Evolutionary conservation across 2,113 vertebrate genomes (phyloP), one percentile per base, ranked within the genome.

Genomic region (Macroglossus sobrinus): DNA sequence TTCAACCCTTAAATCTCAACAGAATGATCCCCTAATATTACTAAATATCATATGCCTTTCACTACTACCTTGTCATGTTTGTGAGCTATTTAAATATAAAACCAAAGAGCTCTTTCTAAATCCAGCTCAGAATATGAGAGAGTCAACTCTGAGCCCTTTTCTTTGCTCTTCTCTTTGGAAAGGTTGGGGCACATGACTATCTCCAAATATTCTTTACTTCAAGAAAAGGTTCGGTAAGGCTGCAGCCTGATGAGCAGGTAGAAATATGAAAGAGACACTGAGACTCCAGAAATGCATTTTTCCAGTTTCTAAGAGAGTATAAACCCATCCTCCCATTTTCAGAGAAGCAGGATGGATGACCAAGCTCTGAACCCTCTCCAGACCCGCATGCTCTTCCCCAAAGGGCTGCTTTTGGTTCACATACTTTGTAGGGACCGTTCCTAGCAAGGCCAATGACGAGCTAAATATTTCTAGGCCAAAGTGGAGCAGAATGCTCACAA

Each of bases 161-260:
- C 55, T 92, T 95, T 78, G 84, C 68, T 81, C 75, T 80, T 81
- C 57, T 84, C 79, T 96, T 57, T 47, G 74, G 21, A 79, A 91
- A 15, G 61, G 26, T 9, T 4, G 3, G 80, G 35, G 43, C 45
- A 43, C 19, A 26, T 7, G 28, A 13, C 1, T 18, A 33, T 59
- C 14, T 82, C 45, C 53, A 81, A 81, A 89, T 66, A 74, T 35
- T n/a, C 26, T 69, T 47, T 16, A 72, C 13, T 72, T 95, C 8
- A 81, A 59, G 22, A 22, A 86, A 50, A 76, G 53, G 22, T 47
- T 14, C 7, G 4, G 18, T n/a, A 26, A 66, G 72, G 68, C 18
- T 28, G 45, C 28, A 12, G 85, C 55, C 35, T 90, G 40, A 13
- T 59, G 40, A 45, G 69, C 38, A 64, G 4, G 53, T 14, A 19